Evolutionary conservation across 2,797 vertebrate genomes (phyloP), one percentile per base, ranked within the genome.

Genomic region (Tragelaphus oryx): DNA sequence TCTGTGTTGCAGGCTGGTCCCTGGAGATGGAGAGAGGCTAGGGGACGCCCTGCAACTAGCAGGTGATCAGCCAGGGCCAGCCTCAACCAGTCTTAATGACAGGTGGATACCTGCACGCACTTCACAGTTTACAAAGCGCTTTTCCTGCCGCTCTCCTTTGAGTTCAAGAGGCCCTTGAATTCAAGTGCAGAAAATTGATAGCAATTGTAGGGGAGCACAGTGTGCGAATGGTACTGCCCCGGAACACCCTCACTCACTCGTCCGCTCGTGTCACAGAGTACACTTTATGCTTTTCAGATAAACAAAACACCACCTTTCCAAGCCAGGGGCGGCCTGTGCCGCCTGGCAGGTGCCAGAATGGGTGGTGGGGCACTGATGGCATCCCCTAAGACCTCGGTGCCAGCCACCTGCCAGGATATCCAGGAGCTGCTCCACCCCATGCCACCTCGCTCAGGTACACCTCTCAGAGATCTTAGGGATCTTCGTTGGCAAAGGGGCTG

Each of bases 101-200:
- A 3, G 30, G 7, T 7, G 5, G n/a, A 5, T 10, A 33, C 87
- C 59, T 68, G 48, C 4, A 4, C 20, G 1, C 10, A 17, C 74
- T 37, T n/a, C 4, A 13, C 92, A 6, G 55, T 22, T n/a, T 7
- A 13, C 50, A 2, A 16, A 89, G 94, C 6, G 14, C 65, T 85
- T 52, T 57, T 78, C 57, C 68, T 62, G 71, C 89, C 46, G 8
- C 91, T 85, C 10, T 91, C 30, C 46, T 89, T 54, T 88, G 95
- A 81, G 90, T 83, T 96, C 96, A 94, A 97, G 97, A 96, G 96
- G 91, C 50, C 28, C 96, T 96, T 94, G 96, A 97, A 78, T 81
- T 97, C 76, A 89, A 97, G 97, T 95, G 91, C 57, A 2, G 84
- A 18, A 81, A 94, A 91, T 60, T 26, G 91, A 78, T 89, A 18